Evolutionary conservation across 1,140 invertebrate genomes (phyloP), one percentile per base, ranked within the genome.

Genomic region (Mactra quadrangularis): DNA sequence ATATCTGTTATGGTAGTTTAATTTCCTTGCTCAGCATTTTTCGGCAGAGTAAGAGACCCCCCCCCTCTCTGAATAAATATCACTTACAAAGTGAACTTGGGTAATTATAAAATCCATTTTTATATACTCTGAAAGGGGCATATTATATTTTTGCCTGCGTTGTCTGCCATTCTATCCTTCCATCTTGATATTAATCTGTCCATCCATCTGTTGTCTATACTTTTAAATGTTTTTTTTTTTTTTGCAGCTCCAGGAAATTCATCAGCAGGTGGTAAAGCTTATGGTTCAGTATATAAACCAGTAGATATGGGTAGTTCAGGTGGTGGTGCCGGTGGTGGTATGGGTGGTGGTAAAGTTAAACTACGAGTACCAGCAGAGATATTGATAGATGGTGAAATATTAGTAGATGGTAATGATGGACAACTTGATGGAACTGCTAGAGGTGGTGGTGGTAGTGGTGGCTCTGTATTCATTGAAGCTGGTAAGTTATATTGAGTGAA

Each of bases 401-500:
- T 81, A 6, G 87, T 84, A 17, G 82, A 88, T 59, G 88, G 88
- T 9, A 77, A 64, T 22, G 22, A 72, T 53, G 88, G 85, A 15
- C 38, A 41, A 7, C 15, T 7, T 15, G 60, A n/a, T 6, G 66
- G 27, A 22, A 22, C n/a, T 19, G 59, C 45, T 57, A 77, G 84
- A 33, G 88, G 88, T 27, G 88, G 88, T 59, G 88, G 88, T 27
- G 88, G 88, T 27, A 89, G 88, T 84, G 88, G 87, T 22, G 88
- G 88, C 31, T 83, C 87, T 41, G 68, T 87, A 4, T 86, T 64
- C 45, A 87, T 89, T n/a, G 81, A 79, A 60, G 81, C 83, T 41
- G 88, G 88, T 89, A 74, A 2, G 13, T 19, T 35, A 31, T 27
- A 0, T 31, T 35, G 25, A 19, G n/a, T 13, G 47, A 50, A n/a